Conservation (phyloP, 92 coral and sea anemone genomes). For the Scolanthus callimorphus region DNA sequence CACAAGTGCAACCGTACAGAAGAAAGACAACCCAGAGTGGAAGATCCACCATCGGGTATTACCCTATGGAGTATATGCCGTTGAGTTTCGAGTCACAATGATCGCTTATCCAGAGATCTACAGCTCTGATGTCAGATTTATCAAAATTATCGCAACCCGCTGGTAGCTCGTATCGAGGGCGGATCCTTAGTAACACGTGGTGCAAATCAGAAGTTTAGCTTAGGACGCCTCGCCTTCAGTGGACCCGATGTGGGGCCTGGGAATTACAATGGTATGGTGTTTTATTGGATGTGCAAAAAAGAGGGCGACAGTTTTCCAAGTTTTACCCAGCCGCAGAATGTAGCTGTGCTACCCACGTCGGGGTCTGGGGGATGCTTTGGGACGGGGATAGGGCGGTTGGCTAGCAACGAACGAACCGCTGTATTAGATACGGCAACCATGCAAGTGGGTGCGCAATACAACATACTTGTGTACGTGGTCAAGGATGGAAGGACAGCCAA, state of each 20-base stretch:
- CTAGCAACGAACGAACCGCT: constrained; percentile 7
- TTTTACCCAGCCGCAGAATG: constrained; percentile 4
- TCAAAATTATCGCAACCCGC: constrained; percentile 36
- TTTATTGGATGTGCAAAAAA: constrained; percentile 70
- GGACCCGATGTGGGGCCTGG: constrained; percentile 72
- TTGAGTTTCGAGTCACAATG: constrained; percentile 51
- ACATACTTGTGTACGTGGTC: constrained; percentile 40
- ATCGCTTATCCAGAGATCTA: constrained; percentile 3
- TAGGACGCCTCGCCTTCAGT: constrained; percentile 48
- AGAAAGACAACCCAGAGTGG: constrained; percentile 41
- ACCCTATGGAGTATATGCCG: constrained; percentile 41
- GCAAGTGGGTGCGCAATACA: constrained; percentile 28
- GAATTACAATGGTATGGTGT: constrained; percentile 49
- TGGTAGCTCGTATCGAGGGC: constrained; percentile 58
- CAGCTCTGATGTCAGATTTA: constrained; percentile 39
- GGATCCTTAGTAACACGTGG: constrained; percentile 67
- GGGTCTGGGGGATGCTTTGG: constrained; percentile 77
- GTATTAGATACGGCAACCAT: constrained; percentile 31
- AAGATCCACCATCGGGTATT: constrained; percentile 44
- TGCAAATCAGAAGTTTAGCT: constrained; percentile 4
- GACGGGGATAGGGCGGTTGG: constrained; percentile 66
- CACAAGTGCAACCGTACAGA: too few relatives aligned
- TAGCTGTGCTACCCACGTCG: constrained; percentile 14
- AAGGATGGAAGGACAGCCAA: constrained; percentile 28
- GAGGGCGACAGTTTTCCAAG: constrained; percentile 38